Evolutionary conservation across 2,888 invertebrate species (phyloP).

Genomic region (Tridacna gigas): DNA sequence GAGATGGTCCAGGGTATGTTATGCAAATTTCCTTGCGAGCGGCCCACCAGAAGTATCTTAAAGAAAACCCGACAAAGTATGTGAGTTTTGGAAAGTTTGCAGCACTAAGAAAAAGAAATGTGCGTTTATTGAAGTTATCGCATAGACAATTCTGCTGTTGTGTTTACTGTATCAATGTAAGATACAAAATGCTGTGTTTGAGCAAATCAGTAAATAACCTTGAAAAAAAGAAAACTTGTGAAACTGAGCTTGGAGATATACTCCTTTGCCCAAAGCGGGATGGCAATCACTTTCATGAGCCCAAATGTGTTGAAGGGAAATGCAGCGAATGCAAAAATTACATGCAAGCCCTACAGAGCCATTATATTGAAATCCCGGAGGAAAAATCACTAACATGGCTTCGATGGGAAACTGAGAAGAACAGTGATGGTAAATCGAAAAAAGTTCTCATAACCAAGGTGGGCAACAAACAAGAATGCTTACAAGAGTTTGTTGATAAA

Average conservation of each 20-base stretch:
- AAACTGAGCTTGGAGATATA: constrained; percentile 47
- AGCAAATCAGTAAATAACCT: constrained; percentile 26
- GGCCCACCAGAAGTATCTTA: constrained; percentile 36
- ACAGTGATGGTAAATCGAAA: constrained; percentile 33
- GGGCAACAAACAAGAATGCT: constrained; percentile 37
- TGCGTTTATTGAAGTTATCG: constrained; percentile 34
- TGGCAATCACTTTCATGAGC: constrained; percentile 35
- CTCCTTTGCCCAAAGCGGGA: constrained; percentile 46
- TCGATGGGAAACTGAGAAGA: constrained; percentile 36
- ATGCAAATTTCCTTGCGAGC: constrained; percentile 46
- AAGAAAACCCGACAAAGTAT: constrained; percentile 36
- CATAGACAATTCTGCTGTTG: constrained; percentile 44
- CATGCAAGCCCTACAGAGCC: constrained; percentile 30
- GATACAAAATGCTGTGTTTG: constrained; percentile 40
- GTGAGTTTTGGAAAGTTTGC: constrained; percentile 49
- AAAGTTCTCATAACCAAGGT: constrained; percentile 36
- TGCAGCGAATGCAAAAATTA: constrained; percentile 45
- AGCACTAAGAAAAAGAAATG: constrained; percentile 41
- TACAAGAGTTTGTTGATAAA: constrained; percentile 42
- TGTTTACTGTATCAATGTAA: constrained; percentile 45
- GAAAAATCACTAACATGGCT: constrained; percentile 46
- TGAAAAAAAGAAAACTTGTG: constrained; percentile 44
- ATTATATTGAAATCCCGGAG: constrained; percentile 26
- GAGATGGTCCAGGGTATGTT: constrained; percentile 42
- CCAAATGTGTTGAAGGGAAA: constrained; percentile 39